These are phyloP conservation scores for Sweltsa coloradensis DNA, from an alignment of 1,140 invertebrate species.

Conservation along the genomic window DNA sequence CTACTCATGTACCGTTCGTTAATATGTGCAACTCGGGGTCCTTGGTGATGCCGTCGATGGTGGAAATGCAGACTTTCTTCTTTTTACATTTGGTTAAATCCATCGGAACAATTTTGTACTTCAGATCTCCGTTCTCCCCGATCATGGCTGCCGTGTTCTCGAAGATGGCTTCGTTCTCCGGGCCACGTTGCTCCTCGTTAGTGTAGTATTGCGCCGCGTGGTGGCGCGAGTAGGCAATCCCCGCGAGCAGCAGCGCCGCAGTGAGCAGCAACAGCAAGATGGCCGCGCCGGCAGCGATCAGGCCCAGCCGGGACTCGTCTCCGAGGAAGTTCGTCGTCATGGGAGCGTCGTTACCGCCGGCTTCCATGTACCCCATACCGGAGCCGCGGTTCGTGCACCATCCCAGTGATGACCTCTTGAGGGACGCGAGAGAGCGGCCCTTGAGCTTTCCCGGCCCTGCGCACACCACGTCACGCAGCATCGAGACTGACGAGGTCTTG, in stretches of 20 bases:
- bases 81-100: constrained; percentile 14
- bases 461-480: constrained; percentile 32
- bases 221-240: constrained; percentile 41
- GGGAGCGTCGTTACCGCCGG: constrained; percentile 17
- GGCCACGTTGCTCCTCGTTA: constrained; percentile 46
- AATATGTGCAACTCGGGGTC: constrained; percentile 24
- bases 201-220: constrained; percentile 60
- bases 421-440: constrained; percentile 33
- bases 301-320: constrained; percentile 39
- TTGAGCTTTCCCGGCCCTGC: constrained; percentile 34
- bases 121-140: constrained; percentile 18
- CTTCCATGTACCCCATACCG: constrained; percentile 16
- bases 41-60: constrained; percentile 29
- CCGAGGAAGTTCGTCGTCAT: constrained; percentile 20
- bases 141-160: constrained; percentile 21
- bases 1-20: constrained; percentile 20
- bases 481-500: constrained; percentile 1
- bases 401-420: constrained; percentile 34
- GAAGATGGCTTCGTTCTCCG: constrained; percentile 33
- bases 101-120: constrained; percentile 16
- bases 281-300: constrained; percentile 37
- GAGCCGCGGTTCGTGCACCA: constrained; percentile 31
- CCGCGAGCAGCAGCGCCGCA: constrained; percentile 34
- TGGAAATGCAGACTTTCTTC: constrained; percentile 26
- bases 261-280: constrained; percentile 38